These are phyloP conservation scores for Nowickia ferox DNA, from an alignment of 2,888 invertebrate genomes.

Conservation along the genomic window DNA sequence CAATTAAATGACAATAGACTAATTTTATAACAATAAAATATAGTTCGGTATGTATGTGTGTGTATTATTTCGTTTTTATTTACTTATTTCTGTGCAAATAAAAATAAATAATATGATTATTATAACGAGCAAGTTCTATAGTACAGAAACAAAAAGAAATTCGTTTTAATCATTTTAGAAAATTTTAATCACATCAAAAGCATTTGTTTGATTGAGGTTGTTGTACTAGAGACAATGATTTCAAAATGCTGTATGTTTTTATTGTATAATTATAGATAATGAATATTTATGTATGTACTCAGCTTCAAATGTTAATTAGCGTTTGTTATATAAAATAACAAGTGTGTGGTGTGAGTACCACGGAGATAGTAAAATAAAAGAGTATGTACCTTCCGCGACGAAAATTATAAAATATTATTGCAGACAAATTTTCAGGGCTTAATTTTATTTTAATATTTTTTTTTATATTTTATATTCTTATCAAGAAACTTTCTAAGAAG, in stretches of 20 bases:
- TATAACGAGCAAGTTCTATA: not conserved
- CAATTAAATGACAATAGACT: slow-evolving; percentile 53
- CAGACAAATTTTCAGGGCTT: too few relatives aligned
- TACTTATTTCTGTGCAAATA: slow-evolving; percentile 3
- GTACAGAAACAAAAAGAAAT: not conserved
- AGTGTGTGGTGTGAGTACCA: not conserved
- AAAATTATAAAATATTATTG: too few relatives aligned
- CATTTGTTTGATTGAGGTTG: slow-evolving; percentile 36
- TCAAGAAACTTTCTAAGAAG: too few relatives aligned
- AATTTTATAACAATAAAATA: slow-evolving; percentile 39
- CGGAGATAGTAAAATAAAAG: too few relatives aligned
- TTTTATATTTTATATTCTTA: too few relatives aligned
- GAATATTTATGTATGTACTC: not conserved
- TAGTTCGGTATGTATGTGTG: not conserved
- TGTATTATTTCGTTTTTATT: not conserved
- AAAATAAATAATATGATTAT: not conserved
- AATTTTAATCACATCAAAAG: slow-evolving; percentile 22
- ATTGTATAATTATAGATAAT: not conserved
- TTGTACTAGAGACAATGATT: slow-evolving; percentile 28
- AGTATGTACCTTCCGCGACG: too few relatives aligned
- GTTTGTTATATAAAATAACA: not conserved
- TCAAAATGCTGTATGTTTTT: not conserved
- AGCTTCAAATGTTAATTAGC: not conserved
- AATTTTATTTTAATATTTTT: too few relatives aligned
- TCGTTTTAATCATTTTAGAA: slow-evolving; percentile 14